Percentiles rank a stretch among this genome's conserved stretches.
phyloP scores from a whole-genome alignment of 2,113 vertebrate genomes.

The Brachypteracias leptosomus region DNA sequence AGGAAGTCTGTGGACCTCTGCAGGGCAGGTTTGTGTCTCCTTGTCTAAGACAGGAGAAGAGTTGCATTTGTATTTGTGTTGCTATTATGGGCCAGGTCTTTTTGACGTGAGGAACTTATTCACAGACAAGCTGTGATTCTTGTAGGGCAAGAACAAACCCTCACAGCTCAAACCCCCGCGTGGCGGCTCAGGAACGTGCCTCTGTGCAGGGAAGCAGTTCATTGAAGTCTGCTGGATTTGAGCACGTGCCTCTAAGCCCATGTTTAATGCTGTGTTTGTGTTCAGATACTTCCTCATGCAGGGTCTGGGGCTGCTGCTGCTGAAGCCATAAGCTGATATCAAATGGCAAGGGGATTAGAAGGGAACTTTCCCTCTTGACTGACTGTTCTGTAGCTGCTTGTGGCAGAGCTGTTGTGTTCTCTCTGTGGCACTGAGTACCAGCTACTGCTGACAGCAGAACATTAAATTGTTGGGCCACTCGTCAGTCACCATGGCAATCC shows the following conservation, averaged over 20 bases:
- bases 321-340: not conserved
- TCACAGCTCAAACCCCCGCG: accelerated
- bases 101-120: not conserved
- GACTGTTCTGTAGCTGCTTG: not conserved
- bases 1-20: not conserved
- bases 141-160: not conserved
- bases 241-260: not conserved
- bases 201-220: not conserved
- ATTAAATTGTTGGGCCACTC: not conserved
- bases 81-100: not conserved
- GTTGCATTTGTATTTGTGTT: not conserved
- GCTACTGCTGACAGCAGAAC: not conserved
- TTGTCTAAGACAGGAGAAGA: not conserved
- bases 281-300: accelerated
- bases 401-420: not conserved
- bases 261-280: not conserved
- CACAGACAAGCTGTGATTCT: not conserved
- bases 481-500: not conserved
- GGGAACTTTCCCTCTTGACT: not conserved
- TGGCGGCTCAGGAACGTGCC: not conserved
- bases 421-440: not conserved
- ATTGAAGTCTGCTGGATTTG: not conserved
- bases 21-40: not conserved
- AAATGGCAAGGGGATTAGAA: not conserved
- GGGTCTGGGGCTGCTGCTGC: not conserved